A percentile compares a stretch with the other conserved stretches of the same genome.
Evolutionary conservation across 2,888 invertebrate species (phyloP).

Genomic region (Chironomus riparius): DNA sequence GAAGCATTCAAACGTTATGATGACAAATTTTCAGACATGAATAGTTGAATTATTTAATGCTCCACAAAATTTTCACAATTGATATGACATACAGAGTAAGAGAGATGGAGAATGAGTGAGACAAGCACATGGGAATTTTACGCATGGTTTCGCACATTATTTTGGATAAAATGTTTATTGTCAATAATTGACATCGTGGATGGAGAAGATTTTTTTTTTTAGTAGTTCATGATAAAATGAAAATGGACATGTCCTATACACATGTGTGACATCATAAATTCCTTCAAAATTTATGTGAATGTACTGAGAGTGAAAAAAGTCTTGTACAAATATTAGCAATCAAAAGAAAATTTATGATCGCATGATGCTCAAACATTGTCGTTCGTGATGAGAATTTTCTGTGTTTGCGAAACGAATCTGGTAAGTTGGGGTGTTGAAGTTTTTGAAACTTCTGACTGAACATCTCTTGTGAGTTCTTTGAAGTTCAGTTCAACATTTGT

Average conservation of each 20-base stretch:
- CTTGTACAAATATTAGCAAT: background rate
- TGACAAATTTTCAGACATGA: conserved; percentile 15
- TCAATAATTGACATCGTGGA: background rate
- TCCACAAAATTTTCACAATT: background rate
- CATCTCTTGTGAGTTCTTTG: too few species aligned
- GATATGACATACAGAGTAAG: too few species aligned
- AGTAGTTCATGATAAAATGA: background rate
- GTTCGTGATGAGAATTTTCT: background rate
- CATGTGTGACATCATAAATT: background rate
- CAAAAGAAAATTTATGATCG: background rate
- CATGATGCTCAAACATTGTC: background rate
- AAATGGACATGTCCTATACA: background rate
- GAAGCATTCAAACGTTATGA: background rate
- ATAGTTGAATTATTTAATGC: conserved; percentile 17
- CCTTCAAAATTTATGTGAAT: too few species aligned
- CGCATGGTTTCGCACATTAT: conserved; percentile 7
- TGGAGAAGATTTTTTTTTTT: background rate
- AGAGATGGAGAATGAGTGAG: background rate
- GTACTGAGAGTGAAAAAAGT: background rate
- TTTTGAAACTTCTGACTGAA: too few species aligned
- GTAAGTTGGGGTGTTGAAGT: too few species aligned
- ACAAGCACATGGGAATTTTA: conserved; percentile 18
- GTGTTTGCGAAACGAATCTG: too few species aligned
- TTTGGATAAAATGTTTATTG: background rate
- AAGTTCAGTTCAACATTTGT: too few species aligned